Conservation (phyloP, 2,888 invertebrate species). For the Orthonychiurus folsomi region DNA sequence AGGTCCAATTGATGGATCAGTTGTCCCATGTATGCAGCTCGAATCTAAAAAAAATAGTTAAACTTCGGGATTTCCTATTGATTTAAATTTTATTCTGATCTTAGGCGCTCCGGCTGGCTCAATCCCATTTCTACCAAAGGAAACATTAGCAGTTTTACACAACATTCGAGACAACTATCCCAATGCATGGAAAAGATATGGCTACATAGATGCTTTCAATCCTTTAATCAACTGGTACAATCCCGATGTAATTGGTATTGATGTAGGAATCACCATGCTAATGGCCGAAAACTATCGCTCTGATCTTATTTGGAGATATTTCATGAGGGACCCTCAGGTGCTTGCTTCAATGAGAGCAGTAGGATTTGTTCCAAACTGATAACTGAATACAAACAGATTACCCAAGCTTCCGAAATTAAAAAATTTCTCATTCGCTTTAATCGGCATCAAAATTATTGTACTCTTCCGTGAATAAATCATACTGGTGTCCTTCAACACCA, state of each 20-base stretch:
- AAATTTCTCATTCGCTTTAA: too few species aligned
- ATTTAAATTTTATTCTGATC: too few species aligned
- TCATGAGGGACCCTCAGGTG: constrained; percentile 31
- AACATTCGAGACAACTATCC: constrained; percentile 28
- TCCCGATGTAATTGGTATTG: constrained; percentile 36
- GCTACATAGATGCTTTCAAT: constrained; percentile 37
- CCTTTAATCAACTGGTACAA: constrained; percentile 33
- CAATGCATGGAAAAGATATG: constrained; percentile 24
- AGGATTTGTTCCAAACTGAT: constrained; percentile 19
- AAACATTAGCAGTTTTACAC: constrained; percentile 28
- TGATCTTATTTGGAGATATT: constrained; percentile 30
- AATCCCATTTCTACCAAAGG: constrained; percentile 32
- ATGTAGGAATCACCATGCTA: constrained; percentile 32
- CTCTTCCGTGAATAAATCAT: too few species aligned
- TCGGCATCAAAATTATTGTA: too few species aligned
- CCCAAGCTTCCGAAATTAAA: too few species aligned
- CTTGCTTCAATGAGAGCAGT: constrained; percentile 25
- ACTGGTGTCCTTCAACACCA: too few species aligned
- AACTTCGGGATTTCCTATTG: too few species aligned
- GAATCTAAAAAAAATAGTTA: too few species aligned
- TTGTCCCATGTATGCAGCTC: constrained; percentile 38
- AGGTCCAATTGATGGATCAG: constrained; percentile 31
- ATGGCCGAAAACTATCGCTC: constrained; percentile 36
- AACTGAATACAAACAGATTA: too few species aligned
- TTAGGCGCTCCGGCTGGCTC: constrained; percentile 37